Percentiles rank a stretch among this genome's conserved stretches.
phyloP scores from a whole-genome alignment of 64 coral and sea anemone species.

The Montipora sp. region DNA sequence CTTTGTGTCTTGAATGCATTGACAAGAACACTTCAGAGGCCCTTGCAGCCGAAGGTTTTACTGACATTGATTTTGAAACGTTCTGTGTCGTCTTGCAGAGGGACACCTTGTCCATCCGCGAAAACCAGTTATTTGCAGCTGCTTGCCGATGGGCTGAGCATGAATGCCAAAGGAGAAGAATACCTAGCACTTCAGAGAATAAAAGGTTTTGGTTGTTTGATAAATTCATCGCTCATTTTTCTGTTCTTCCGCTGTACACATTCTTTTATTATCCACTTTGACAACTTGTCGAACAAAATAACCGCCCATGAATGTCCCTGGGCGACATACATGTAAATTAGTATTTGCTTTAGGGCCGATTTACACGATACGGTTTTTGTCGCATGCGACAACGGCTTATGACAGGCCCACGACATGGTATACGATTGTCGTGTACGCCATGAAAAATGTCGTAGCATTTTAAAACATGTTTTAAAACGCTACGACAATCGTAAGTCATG shows the following conservation, averaged over 20 bases:
- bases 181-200: slow-evolving; percentile 82
- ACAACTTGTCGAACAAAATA: too few species aligned
- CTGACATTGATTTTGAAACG: slow-evolving; percentile 97
- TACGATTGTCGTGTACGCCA: too few species aligned
- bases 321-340: too few species aligned
- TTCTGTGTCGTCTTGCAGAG: slow-evolving; percentile 88
- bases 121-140: slow-evolving; percentile 83
- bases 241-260: not conserved
- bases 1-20: slow-evolving; percentile 92
- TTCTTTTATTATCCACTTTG: too few species aligned
- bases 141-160: slow-evolving; percentile 93
- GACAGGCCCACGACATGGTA: too few species aligned
- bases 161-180: slow-evolving; percentile 83
- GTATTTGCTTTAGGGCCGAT: too few species aligned
- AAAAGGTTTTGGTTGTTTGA: slow-evolving; percentile 63
- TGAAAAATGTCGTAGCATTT: too few species aligned
- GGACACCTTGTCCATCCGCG: slow-evolving; percentile 87
- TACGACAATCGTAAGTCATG: too few species aligned
- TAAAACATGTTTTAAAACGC: too few species aligned
- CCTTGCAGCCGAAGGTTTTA: slow-evolving; percentile 92
- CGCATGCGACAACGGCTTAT: too few species aligned
- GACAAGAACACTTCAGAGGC: slow-evolving; percentile 92
- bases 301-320: too few species aligned
- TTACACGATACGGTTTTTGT: too few species aligned
- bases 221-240: not conserved